Conservation (phyloP, 2,113 vertebrate species). For the Neomonachus schauinslandi region DNA sequence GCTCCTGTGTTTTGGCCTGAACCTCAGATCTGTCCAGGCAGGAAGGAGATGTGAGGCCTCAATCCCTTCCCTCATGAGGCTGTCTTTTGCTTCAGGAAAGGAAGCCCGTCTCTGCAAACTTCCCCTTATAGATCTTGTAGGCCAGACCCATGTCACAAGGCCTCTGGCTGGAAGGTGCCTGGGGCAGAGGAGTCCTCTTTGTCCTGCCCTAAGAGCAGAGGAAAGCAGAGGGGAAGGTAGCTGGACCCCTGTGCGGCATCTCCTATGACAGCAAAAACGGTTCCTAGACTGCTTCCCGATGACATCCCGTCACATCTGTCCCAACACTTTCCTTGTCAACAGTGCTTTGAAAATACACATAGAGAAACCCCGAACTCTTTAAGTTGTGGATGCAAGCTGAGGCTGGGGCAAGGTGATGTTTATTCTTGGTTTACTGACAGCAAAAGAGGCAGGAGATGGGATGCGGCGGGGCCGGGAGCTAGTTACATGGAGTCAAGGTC, state of each 20-base stretch:
- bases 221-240: not conserved
- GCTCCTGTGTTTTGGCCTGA: not conserved
- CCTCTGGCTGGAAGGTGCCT: not conserved
- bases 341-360: not conserved
- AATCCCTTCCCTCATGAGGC: not conserved
- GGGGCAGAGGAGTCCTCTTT: fast-evolving
- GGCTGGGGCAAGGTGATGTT: fast-evolving
- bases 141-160: not conserved
- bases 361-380: not conserved
- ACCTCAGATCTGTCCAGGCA: not conserved
- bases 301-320: fast-evolving
- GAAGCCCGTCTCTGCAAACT: not conserved
- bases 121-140: not conserved
- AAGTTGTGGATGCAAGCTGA: not conserved
- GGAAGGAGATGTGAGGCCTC: not conserved
- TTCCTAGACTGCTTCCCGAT: not conserved
- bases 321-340: not conserved
- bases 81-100: not conserved
- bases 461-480: too few relatives aligned
- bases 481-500: not conserved
- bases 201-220: not conserved
- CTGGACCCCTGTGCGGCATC: fast-evolving
- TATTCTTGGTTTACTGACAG: not conserved
- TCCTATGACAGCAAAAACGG: not conserved
- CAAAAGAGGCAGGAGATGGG: not conserved